Percentiles rank a stretch among this genome's conserved stretches.
Evolutionary conservation across 1,140 invertebrate genomes (phyloP).

Genomic region (Marisa cornuarietis): DNA sequence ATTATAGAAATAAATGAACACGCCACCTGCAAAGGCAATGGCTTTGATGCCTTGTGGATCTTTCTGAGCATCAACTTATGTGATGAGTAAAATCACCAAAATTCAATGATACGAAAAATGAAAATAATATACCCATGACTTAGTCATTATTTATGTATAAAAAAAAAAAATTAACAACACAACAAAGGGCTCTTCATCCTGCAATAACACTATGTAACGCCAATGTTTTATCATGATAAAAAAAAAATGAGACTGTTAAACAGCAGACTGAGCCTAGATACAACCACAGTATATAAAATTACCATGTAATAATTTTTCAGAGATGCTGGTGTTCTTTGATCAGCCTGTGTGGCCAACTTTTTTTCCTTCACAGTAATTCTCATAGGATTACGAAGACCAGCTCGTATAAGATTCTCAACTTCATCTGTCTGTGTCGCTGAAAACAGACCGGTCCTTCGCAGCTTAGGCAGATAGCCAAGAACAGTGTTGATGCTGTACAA

Average conservation of each 20-base stretch:
- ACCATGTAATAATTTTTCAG: slow-evolving; percentile 87
- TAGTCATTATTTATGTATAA: not conserved
- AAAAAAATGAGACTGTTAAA: too few relatives aligned
- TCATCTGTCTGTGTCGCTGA: slow-evolving; percentile 99
- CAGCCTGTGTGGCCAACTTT: slow-evolving; percentile 31
- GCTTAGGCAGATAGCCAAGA: slow-evolving; percentile 88
- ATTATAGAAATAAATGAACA: too few relatives aligned
- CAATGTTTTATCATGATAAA: not conserved
- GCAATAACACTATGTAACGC: not conserved
- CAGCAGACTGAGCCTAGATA: not conserved
- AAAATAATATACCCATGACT: too few relatives aligned
- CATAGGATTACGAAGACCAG: slow-evolving; percentile 94
- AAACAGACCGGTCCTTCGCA: slow-evolving; percentile 94
- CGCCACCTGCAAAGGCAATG: too few relatives aligned
- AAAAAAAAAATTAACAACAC: not conserved
- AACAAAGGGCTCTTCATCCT: not conserved
- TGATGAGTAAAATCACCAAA: too few relatives aligned
- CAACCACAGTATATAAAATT: not conserved
- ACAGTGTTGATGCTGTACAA: slow-evolving; percentile 83
- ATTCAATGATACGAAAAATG: too few relatives aligned
- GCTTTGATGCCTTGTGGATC: too few relatives aligned
- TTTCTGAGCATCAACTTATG: too few relatives aligned
- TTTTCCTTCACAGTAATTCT: slow-evolving; percentile 91
- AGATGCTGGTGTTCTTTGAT: slow-evolving; percentile 79
- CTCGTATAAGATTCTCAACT: slow-evolving; percentile 88